Evolutionary conservation across 2,888 invertebrate species (phyloP), one percentile per base, ranked within the genome.

Genomic region (Globia sparganii): DNA sequence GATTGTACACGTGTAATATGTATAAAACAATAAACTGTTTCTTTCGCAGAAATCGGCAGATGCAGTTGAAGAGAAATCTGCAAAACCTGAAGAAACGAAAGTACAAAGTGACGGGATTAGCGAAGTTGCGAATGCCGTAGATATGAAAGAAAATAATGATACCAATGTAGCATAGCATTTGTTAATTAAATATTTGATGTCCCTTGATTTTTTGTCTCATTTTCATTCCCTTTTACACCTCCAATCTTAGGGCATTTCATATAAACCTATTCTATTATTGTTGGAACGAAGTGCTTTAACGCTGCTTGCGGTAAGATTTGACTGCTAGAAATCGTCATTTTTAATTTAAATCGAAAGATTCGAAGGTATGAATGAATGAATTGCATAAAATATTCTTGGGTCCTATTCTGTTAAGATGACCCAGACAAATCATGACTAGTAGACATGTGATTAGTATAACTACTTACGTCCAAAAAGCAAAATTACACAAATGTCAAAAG

Each of bases 81-180:
- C 8, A 11, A 66, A 49, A 56, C 11, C 73, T 0, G 68, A 82
- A 69, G 77, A 81, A 34, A 71, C 73, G 46, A 81, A 72, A 56
- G 72, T 65, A 43, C 58, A 64, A 72, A 77, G n/a, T 53, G 70
- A 75, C 28, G 31, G 34, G 5, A 69, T n/a, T 37, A 69, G 13
- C 4, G 37, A 75, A 37, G n/a, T 25, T 68, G 46, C 46, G 46
- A 64, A 65, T 61, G 75, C 83, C 13, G 70, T 67, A 58, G 72
- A 79, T 34, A 78, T 21, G 37, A 73, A 69, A 72, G 78, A 75
- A 6, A 80, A 53, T 62, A 69, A 58, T 69, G 62, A 74, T 69
- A 68, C 59, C 40, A 81, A 81, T 72, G 72, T 77, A 81, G 72
- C 37, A 58, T 84, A 85, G 69, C 31, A 49, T 73, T 56, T 67